Evolutionary conservation across 2,888 invertebrate genomes (phyloP), one percentile per base, ranked within the genome.

Genomic region (Blastobasis lacticolella): DNA sequence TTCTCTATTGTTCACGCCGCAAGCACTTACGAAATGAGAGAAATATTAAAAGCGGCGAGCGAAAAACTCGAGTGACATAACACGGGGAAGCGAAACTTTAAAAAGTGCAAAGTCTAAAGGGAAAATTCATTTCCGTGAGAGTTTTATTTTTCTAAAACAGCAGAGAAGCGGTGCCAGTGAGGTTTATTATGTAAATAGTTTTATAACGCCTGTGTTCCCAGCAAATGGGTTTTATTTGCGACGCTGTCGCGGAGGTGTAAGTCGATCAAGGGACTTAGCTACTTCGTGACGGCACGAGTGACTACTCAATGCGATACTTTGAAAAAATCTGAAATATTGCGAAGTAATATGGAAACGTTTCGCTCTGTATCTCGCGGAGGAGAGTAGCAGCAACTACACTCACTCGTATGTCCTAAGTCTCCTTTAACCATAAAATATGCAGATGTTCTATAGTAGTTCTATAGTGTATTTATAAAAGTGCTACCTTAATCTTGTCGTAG

Each of bases 101-200:
- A 60, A 59, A 60, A 57, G 55, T 54, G 23, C 23, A 23, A 23
- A 23, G 23, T 23, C 23, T 23, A 23, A 38, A 54, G 49, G 55
- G 51, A 59, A 62, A 64, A 61, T 56, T 58, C 55, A 61, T 66
- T 66, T 64, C 56, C 53, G 43, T 4, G 46, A 44, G 48, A 53
- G 48, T 23, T 23, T 23, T 23, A 2, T 63, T 65, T 61, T 61
- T 60, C 45, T 51, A 43, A 46, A 48, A 47, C 43, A 45, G 37
- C 50, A 38, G 44, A 23, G 54, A 49, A 45, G 50, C 52, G 50
- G 56, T 56, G 54, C 54, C 23, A 23, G 23, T 23, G 3, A 23
- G 23, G 55, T 53, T 54, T 60, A 60, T 63, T 67, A 69, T 65
- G 67, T 59, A 67, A 67, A 68, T 68, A 64, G 65, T 68, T 67